Evolutionary conservation across 2,888 invertebrate species (phyloP).

Genomic region (Pogonocherus hispidulus): DNA sequence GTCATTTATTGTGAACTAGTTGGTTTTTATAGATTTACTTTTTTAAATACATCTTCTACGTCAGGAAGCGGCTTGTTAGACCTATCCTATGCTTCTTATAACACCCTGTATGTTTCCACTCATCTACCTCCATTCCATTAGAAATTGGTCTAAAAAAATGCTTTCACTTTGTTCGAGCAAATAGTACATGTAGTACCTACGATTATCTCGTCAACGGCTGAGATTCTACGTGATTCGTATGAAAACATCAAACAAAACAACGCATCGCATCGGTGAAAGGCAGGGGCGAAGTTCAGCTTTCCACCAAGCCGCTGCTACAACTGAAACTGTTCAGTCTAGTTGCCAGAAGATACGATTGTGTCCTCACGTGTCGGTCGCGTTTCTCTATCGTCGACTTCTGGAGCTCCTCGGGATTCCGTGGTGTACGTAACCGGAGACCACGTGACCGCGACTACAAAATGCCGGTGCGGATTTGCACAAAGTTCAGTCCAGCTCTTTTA

Average conservation of each 20-base stretch:
- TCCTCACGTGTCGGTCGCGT: conserved; percentile 23
- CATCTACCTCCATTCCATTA: too few relatives aligned
- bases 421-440: conserved; percentile 25
- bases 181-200: neutral
- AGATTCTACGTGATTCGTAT: neutral
- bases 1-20: too few relatives aligned
- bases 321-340: neutral
- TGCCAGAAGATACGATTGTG: neutral
- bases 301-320: neutral
- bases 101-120: too few relatives aligned
- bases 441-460: conserved; percentile 47
- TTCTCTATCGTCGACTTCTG: conserved; percentile 12
- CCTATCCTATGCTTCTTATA: too few relatives aligned
- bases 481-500: conserved; percentile 43
- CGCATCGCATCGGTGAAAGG: neutral
- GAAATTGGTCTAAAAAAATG: too few relatives aligned
- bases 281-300: neutral
- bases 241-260: neutral
- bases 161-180: too few relatives aligned
- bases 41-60: too few relatives aligned
- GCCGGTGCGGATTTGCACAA: conserved; percentile 43
- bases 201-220: neutral
- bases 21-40: too few relatives aligned
- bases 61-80: too few relatives aligned
- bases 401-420: conserved; percentile 26